Base-by-base conservation (phyloP, 2,888 invertebrate species). In the Aphidius colemani region DNA sequence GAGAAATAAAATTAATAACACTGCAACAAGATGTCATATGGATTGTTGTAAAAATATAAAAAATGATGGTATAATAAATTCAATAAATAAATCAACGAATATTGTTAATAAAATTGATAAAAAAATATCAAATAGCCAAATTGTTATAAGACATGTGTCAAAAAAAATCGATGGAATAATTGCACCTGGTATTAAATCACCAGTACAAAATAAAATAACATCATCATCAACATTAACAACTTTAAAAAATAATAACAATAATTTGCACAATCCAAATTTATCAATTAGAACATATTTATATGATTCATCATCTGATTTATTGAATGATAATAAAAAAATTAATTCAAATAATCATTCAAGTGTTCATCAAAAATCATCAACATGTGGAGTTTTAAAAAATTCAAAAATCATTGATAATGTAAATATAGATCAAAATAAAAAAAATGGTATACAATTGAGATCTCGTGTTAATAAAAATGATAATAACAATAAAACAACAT, bases 271-370 rank as follows among this genome's bases (percentile, higher is more conserved):
- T 66, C 77, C 77, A 7, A 80, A 81, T 62, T 76, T 81, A 53
- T 79, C 80, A 0, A 80, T 81, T 70, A 77, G 80, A 53, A 80
- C 77, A 40, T 78, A 80, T 60, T 65, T 80, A 1, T 80, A 80
- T 43, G 75, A 80, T 69, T 77, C 80, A 4, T 77, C 76, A 10
- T 74, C 75, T 7, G 72, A 69, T 58, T 59, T 69, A 2, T 71
- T 73, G n/a, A 71, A 77, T 6, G 75, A 76, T 8, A 51, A 64
- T 1, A 75, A 75, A 46, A 79, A 74, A 63, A 65, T 48, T n/a
- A 70, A 65, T n/a, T 67, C 70, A 7, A 69, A 70, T 64, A 71
- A 66, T 13, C 72, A 72, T 30, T 71, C 68, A 45, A 69, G 70
- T 51, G 68, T 71, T 10, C 72, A 70, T 2, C 30, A 30, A 43